Evolutionary conservation across 2,113 vertebrate species (phyloP).

Genomic region (Passer montanus): DNA sequence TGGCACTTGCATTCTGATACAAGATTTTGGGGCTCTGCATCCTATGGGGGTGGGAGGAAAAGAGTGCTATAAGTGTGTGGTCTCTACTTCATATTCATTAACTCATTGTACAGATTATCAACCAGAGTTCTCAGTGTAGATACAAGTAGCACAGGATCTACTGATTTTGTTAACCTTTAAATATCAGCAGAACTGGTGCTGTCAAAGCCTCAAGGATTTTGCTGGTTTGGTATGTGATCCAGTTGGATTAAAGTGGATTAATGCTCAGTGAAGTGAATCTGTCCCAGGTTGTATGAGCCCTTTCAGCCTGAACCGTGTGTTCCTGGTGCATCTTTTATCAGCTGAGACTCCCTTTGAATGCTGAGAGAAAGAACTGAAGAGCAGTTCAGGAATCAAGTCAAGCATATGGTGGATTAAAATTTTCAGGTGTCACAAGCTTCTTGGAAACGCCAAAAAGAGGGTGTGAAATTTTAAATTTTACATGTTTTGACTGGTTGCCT

Average conservation of each 20-base stretch:
- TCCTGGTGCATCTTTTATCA: background rate
- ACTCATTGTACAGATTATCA: background rate
- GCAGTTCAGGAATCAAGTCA: background rate
- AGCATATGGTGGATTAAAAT: slow-evolving; percentile 9
- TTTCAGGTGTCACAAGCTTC: background rate
- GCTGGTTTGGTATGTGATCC: slow-evolving; percentile 20
- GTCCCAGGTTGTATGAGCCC: background rate
- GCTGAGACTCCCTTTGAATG: background rate
- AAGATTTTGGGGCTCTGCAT: background rate
- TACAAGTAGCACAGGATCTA: background rate
- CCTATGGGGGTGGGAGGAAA: background rate
- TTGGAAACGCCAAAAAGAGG: background rate
- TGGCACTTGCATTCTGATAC: background rate
- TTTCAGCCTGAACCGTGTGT: background rate
- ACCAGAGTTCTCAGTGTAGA: background rate
- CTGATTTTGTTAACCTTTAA: slow-evolving; percentile 42
- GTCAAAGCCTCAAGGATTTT: slow-evolving; percentile 15
- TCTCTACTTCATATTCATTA: background rate
- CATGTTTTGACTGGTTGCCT: background rate
- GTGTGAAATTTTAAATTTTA: background rate
- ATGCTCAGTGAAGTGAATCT: slow-evolving; percentile 1
- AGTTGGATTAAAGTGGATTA: slow-evolving; percentile 42
- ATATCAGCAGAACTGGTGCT: background rate
- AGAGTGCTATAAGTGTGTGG: background rate
- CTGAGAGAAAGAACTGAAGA: background rate